phyloP scores from a whole-genome alignment of 2,888 invertebrate species.

The Campoplex capitator region DNA sequence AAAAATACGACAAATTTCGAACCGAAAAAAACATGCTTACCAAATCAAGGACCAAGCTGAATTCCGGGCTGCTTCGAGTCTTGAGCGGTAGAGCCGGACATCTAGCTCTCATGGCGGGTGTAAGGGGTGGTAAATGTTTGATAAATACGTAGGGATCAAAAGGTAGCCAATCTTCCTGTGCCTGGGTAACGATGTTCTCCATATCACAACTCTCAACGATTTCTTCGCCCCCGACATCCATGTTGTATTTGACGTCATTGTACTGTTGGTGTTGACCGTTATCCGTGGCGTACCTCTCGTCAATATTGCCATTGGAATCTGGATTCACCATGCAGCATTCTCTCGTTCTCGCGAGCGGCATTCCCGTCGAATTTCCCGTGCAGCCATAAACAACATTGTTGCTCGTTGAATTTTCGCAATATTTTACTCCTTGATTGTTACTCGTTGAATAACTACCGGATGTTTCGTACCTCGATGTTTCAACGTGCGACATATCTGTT shows the following conservation, averaged over 20 bases:
- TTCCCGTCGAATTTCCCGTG: slow-evolving; percentile 16
- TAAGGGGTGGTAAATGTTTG: slow-evolving; percentile 94
- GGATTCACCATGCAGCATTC: slow-evolving; percentile 59
- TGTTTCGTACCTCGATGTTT: slow-evolving; percentile 51
- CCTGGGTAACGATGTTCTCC: slow-evolving; percentile 83
- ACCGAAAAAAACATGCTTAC: slow-evolving; percentile 70
- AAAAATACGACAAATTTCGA: neutral
- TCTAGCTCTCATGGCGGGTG: slow-evolving; percentile 90
- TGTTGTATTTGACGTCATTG: slow-evolving; percentile 80
- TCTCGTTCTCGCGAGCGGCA: slow-evolving; percentile 24
- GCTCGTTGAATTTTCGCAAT: slow-evolving; percentile 38
- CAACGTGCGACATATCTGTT: slow-evolving; percentile 32
- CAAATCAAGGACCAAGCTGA: slow-evolving; percentile 90
- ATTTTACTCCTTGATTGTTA: slow-evolving; percentile 49
- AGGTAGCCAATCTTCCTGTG: slow-evolving; percentile 90
- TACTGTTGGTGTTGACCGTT: slow-evolving; percentile 70
- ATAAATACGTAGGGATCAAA: slow-evolving; percentile 97
- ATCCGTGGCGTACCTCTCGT: slow-evolving; percentile 77
- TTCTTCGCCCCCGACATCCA: slow-evolving; percentile 82
- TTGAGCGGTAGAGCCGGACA: slow-evolving; percentile 95
- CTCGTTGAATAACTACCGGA: slow-evolving; percentile 36
- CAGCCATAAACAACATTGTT: slow-evolving; percentile 15
- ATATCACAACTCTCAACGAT: slow-evolving; percentile 82
- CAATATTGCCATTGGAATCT: slow-evolving; percentile 79
- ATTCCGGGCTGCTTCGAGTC: slow-evolving; percentile 96